Percentiles rank a stretch among this genome's conserved stretches.
phyloP scores from a whole-genome alignment of 1,140 invertebrate species.

The Drosophila fuyamai region DNA sequence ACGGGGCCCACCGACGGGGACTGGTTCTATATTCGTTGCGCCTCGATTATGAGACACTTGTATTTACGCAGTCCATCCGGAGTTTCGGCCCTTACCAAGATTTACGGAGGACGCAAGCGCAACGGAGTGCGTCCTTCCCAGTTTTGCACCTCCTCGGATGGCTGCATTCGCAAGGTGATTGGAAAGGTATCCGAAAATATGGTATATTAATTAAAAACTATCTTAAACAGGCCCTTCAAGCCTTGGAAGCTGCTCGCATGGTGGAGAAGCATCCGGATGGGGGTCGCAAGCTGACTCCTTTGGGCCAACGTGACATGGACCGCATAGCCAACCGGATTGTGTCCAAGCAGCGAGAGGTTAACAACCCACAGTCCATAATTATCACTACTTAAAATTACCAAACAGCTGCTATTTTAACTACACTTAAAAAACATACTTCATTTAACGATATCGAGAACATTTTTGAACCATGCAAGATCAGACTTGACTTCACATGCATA shows the following conservation, averaged over 20 bases:
- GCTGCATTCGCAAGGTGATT: conserved; percentile 93
- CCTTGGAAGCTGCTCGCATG: conserved; percentile 95
- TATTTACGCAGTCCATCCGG: conserved; percentile 97
- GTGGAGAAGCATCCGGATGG: conserved; percentile 96
- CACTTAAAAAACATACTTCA: neutral
- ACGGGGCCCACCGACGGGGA: conserved; percentile 98
- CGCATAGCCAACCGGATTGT: conserved; percentile 98
- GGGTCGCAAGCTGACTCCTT: conserved; percentile 95
- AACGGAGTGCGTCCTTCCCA: conserved; percentile 98
- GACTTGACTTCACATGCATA: too few species aligned
- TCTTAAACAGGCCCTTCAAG: conserved; percentile 89
- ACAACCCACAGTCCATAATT: neutral
- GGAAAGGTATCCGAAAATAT: too few species aligned
- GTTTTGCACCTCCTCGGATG: conserved; percentile 94
- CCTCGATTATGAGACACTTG: conserved; percentile 96
- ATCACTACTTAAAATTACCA: neutral
- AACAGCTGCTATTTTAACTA: neutral
- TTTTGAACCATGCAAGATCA: too few species aligned
- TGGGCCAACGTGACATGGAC: conserved; percentile 98
- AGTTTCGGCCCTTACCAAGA: conserved; percentile 97
- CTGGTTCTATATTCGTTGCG: conserved; percentile 98
- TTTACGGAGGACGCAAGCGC: conserved; percentile 98
- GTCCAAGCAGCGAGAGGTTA: conserved; percentile 86
- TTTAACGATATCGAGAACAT: too few species aligned
- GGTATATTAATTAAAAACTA: too few species aligned